Evolutionary conservation across 2,113 vertebrate species (phyloP).

Genomic region (Phrynosoma blainvillii): DNA sequence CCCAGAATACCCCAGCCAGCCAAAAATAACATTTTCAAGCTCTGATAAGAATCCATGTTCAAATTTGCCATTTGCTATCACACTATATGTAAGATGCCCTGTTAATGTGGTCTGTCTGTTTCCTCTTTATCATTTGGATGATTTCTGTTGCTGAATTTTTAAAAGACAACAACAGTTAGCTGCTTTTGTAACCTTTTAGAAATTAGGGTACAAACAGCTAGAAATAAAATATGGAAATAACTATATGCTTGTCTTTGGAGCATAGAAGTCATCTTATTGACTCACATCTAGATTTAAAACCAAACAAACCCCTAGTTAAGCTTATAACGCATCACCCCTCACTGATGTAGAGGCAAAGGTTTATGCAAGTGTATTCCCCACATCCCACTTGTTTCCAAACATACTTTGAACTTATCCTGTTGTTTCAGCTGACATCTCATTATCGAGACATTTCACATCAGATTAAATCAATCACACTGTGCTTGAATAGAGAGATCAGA

Average conservation of each 20-base stretch:
- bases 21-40: too few relatives aligned
- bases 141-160: not conserved
- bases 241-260: not conserved
- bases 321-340: not conserved
- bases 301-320: not conserved
- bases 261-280: not conserved
- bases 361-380: not conserved
- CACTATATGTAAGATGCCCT: too few relatives aligned
- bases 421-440: constrained; percentile 11
- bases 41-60: too few relatives aligned
- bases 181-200: not conserved
- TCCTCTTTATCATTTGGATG: not conserved
- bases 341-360: not conserved
- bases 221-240: not conserved
- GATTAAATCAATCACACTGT: not conserved
- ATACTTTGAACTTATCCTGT: not conserved
- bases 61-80: too few relatives aligned
- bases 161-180: not conserved
- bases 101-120: not conserved
- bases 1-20: too few relatives aligned
- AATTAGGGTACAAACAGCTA: not conserved
- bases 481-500: not conserved
- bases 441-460: not conserved
- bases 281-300: not conserved
- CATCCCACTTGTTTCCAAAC: not conserved